These are phyloP conservation scores for Thamnophis elegans DNA, from an alignment of 2,797 vertebrate genomes.

Conservation along the genomic window DNA sequence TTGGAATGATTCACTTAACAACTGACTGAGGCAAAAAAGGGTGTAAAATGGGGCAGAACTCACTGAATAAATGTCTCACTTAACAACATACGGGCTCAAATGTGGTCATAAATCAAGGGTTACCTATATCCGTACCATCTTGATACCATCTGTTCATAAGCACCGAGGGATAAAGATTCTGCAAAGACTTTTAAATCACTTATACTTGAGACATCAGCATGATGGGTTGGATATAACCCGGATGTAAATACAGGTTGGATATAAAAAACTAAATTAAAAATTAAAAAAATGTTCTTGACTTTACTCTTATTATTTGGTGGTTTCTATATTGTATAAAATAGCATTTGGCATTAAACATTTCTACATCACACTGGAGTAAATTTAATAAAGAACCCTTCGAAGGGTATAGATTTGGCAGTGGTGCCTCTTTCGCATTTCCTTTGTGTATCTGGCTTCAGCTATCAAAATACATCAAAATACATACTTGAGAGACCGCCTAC, in stretches of 20 bases:
- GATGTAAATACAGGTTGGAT: background rate
- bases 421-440: background rate
- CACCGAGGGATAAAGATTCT: background rate
- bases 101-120: no score
- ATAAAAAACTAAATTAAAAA: background rate
- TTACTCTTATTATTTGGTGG: background rate
- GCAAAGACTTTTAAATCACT: background rate
- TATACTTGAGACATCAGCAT: background rate
- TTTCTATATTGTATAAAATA: background rate
- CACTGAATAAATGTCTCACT: no score
- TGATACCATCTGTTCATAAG: background rate
- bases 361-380: background rate
- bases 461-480: no score
- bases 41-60: no score
- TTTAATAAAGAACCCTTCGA: background rate
- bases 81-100: no score
- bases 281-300: background rate
- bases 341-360: background rate
- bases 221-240: no score
- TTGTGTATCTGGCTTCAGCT: background rate
- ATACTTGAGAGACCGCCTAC: no score
- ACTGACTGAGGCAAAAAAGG: no score
- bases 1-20: no score
- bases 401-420: background rate
- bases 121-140: no score